phyloP scores from a whole-genome alignment of 2,797 vertebrate species.

The Lepilemur septentrionalis region DNA sequence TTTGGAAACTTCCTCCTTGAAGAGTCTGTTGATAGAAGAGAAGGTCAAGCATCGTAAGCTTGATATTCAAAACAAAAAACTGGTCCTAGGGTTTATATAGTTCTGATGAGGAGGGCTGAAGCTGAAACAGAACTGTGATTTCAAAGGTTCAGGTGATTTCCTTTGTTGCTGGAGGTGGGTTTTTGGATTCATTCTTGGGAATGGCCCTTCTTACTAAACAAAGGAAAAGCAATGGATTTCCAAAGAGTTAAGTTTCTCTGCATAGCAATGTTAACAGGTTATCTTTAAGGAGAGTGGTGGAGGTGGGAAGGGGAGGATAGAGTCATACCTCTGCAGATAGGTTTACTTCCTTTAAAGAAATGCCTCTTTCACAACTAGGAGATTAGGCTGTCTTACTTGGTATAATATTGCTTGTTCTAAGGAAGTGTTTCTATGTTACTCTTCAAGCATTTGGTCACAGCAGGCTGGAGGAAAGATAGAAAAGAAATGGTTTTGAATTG shows the following conservation, averaged over 20 bases:
- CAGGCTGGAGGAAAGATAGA: background rate
- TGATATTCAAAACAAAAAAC: background rate
- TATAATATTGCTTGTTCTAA: background rate
- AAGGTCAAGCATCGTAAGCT: background rate
- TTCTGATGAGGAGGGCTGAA: background rate
- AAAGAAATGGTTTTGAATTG: background rate
- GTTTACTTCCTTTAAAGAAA: constrained; percentile 58
- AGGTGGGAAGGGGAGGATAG: background rate
- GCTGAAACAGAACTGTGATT: background rate
- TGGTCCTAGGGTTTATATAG: background rate
- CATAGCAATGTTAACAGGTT: constrained; percentile 15
- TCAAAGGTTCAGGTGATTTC: background rate
- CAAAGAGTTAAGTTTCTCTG: constrained; percentile 46
- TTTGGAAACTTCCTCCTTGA: background rate
- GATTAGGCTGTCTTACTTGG: constrained; percentile 38
- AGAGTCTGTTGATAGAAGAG: background rate
- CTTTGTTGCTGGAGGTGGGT: background rate
- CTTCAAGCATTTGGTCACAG: background rate
- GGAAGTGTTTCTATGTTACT: constrained; percentile 13
- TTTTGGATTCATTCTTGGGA: constrained; percentile 44
- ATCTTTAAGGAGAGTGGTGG: background rate
- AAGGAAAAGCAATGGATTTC: constrained; percentile 59
- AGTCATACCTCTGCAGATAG: constrained; percentile 8
- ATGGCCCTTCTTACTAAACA: constrained; percentile 51
- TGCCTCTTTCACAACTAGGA: constrained; percentile 46